Evolutionary conservation across 2,113 vertebrate genomes (phyloP).

Genomic region (Zeus faber): DNA sequence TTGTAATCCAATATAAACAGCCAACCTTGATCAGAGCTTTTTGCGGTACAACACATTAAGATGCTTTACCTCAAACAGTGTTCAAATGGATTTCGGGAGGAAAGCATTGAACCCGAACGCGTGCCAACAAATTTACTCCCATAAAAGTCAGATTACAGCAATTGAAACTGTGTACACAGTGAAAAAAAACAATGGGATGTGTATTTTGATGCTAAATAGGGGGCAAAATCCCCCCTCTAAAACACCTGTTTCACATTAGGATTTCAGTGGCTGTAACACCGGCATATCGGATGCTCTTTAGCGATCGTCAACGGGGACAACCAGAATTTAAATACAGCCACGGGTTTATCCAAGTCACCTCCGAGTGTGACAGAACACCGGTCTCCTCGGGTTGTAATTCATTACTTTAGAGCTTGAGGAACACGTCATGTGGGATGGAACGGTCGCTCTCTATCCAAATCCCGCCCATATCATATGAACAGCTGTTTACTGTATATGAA

Average conservation of each 20-base stretch:
- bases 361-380: too few species aligned
- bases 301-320: too few species aligned
- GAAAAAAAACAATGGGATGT: constrained; percentile 26
- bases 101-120: constrained; percentile 8
- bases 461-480: too few species aligned
- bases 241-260: constrained; percentile 43
- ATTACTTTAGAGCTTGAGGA: too few species aligned
- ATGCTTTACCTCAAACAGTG: constrained; percentile 15
- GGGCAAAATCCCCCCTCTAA: too few species aligned
- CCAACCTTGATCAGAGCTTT: constrained; percentile 22
- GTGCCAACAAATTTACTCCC: constrained; percentile 20
- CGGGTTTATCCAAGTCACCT: too few species aligned
- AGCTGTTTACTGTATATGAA: too few species aligned
- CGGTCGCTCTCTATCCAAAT: too few species aligned
- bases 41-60: constrained; percentile 19
- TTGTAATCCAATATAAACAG: constrained; percentile 42
- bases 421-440: too few species aligned
- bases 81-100: constrained; percentile 21
- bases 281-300: constrained; percentile 1
- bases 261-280: constrained; percentile 21
- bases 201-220: constrained; percentile 16
- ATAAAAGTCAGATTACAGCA: constrained; percentile 16
- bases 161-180: constrained; percentile 15
- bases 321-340: too few species aligned
- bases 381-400: too few species aligned